Conservation (phyloP, 92 coral and sea anemone genomes). For the Paramuricea clavata region DNA sequence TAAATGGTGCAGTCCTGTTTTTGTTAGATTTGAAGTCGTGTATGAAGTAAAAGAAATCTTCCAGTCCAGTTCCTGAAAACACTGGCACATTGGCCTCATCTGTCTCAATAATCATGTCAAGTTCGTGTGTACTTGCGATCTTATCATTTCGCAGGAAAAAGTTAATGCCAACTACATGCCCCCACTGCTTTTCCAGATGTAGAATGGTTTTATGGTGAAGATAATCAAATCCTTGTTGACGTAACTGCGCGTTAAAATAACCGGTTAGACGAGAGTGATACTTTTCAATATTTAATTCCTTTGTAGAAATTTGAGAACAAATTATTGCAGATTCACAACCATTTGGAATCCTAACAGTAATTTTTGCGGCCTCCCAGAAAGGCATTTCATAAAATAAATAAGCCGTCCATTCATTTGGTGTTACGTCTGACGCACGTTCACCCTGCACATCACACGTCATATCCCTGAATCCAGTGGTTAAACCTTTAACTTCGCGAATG, state of each 20-base stretch:
- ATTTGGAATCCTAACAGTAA: not conserved
- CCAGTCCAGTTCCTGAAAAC: too few species aligned
- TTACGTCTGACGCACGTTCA: not conserved
- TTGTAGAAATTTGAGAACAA: conserved; percentile 3
- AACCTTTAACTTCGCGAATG: conserved; percentile 16
- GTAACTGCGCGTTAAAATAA: not conserved
- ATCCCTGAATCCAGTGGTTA: not conserved
- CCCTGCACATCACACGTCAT: not conserved
- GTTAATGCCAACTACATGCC: too few species aligned
- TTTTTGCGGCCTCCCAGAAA: conserved; percentile 17
- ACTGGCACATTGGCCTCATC: too few species aligned
- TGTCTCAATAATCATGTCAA: conserved; percentile 20
- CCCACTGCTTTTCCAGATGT: too few species aligned
- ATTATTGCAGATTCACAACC: not conserved
- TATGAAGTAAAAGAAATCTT: too few species aligned
- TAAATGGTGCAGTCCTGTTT: too few species aligned
- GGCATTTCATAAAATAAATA: conserved; percentile 38
- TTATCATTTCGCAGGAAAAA: too few species aligned
- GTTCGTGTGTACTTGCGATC: not conserved
- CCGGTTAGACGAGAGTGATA: conserved; percentile 18
- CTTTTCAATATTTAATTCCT: not conserved
- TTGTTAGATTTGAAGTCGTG: too few species aligned
- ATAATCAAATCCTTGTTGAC: too few species aligned
- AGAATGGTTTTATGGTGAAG: too few species aligned
- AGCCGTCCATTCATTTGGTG: conserved; percentile 8